Base-by-base conservation (phyloP, 2,797 vertebrate genomes). In the Halcyon smyrnensis region DNA sequence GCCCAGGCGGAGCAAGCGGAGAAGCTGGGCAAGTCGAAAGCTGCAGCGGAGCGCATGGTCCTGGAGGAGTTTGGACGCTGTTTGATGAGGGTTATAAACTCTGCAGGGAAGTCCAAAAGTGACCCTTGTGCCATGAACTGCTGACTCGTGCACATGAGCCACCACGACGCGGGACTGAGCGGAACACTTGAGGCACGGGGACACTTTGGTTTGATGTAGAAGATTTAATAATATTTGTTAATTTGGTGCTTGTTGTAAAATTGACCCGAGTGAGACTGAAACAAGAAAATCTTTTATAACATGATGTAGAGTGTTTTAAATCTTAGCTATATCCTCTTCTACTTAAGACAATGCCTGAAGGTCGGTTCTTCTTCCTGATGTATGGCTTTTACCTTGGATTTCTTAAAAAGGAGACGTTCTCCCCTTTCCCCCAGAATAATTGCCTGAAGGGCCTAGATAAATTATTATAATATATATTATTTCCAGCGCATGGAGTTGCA, bases 51-150 rank as follows among this genome's bases (percentile, higher is more conserved):
- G 96, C 97, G 98, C 88, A 98, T 99, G 98, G 99, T 99, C 96
- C 98, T 99, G 96, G 99, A 99, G 97, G 99, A 99, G 97, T 99
- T 99, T n/a, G 99, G 99, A 91, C 99, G 99, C 91, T 99, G 99
- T 87, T 98, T 99, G 93, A 99, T 99, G 99, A 99, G 99, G 71
- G 99, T 99, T 83, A 99, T 99, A 97, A 99, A 98, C 98, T 99
- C 99, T 3, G 99, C 99, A 13, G 99, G 99, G 86, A 99, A 99
- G 97, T 99, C 99, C 73, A 99, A 99, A 98, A 98, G 98, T 67
- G 99, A 99, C 98, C 98, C 99, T 82, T 98, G 99, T 96, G 98
- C 99, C 93, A 99, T 99, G 97, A 99, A 99, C 97, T 99, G 99
- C 98, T 99, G 98, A 98, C 94, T 97, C 50, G 3, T 93, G 90